phyloP scores from a whole-genome alignment of 2,113 vertebrate species.

The Piaya cayana region DNA sequence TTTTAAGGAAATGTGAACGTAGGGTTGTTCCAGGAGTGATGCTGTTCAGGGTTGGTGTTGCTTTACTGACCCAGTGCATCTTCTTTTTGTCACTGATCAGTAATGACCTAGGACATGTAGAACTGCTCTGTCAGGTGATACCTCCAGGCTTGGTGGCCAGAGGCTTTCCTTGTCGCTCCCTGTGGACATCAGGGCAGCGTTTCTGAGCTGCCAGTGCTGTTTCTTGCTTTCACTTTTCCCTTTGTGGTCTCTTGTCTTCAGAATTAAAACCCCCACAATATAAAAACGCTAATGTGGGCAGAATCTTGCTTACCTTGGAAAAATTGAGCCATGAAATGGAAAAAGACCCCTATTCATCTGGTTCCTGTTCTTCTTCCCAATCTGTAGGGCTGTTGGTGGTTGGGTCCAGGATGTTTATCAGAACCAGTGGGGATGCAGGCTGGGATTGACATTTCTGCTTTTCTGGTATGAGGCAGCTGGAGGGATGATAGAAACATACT shows the following conservation, averaged over 20 bases:
- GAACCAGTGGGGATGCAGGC: neutral
- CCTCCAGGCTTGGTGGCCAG: neutral
- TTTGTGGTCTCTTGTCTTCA: neutral
- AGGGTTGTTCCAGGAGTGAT: neutral
- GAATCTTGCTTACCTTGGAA: neutral
- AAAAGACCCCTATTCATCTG: neutral
- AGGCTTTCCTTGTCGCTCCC: neutral
- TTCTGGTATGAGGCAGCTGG: neutral
- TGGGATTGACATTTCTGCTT: neutral
- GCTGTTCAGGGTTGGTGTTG: rapidly evolving
- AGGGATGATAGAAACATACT: neutral
- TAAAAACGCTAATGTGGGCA: neutral
- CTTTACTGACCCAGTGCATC: no score
- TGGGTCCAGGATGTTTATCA: rapidly evolving
- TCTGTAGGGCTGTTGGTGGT: neutral
- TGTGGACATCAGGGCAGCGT: rapidly evolving
- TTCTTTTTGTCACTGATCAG: neutral
- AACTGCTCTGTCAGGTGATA: neutral
- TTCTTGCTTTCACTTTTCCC: neutral
- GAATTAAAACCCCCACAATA: neutral
- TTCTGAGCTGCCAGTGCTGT: neutral
- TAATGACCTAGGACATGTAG: neutral
- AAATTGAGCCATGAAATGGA: neutral
- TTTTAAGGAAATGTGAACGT: neutral
- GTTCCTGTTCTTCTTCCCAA: neutral